Evolutionary conservation across 1,140 invertebrate genomes (phyloP), one percentile per base, ranked within the genome.

Genomic region (Radopholus similis): DNA sequence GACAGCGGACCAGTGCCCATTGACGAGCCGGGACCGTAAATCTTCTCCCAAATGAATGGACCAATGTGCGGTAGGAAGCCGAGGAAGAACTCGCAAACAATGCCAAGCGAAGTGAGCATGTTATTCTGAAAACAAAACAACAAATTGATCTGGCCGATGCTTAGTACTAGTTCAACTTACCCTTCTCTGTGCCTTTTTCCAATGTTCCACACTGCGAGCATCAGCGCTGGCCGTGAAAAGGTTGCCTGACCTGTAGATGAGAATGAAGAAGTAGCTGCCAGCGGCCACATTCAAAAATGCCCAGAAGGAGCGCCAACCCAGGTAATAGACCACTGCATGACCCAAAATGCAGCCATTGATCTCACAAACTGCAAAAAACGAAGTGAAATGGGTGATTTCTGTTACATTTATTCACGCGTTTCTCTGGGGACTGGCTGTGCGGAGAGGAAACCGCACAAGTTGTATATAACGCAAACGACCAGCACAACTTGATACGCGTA

Each of bases 61-160:
- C 59, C 59, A 62, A 62, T 47, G 49, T 62, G 59, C 6, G 59
- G 59, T 34, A 62, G 35, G 30, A 62, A 62, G 30, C 40, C 59
- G 32, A 62, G 59, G 15, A 62, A 62, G 18, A 62, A 62, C 47
- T 62, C 59, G 34, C 49, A 47, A 26, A 62, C 59, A 42, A 62
- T 62, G 30, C 40, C 59, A 9, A 62, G 5, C 5, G 32, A 47
- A 1, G 59, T 62, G 11, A 62, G 34, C 49, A 47, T 62, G 32
- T 62, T 62, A 49, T 62, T 62, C 49, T 62, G 47, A 28, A 62
- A 26, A 21, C 1, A 18, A 9, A 58, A 42, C 23, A 4, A 30
- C n/a, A n/a, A n/a, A n/a, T n/a, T n/a, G n/a, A n/a, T n/a, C n/a
- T n/a, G n/a, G n/a, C n/a, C n/a, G n/a, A n/a, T n/a, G n/a, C n/a